phyloP scores from a whole-genome alignment of 2,113 vertebrate genomes.

The Holacanthus passer region DNA sequence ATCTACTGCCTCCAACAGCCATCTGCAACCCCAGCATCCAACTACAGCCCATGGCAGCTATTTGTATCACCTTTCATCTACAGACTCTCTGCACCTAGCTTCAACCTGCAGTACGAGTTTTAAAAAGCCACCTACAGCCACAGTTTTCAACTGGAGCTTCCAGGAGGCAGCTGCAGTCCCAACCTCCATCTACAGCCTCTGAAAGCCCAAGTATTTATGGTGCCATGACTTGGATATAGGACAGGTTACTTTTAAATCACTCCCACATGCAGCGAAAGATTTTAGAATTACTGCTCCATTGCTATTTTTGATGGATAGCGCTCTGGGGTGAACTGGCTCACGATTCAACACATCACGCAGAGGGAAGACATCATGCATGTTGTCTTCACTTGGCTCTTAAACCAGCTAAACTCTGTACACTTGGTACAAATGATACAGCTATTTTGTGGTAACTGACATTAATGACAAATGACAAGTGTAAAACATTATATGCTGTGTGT shows the following conservation, averaged over 20 bases:
- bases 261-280: conserved; percentile 43
- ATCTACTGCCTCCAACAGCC: background rate
- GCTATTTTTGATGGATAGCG: conserved; percentile 28
- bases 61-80: background rate
- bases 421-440: background rate
- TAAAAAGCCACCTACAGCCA: too few relatives aligned
- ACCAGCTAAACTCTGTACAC: background rate
- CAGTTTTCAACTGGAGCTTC: too few relatives aligned
- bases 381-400: background rate
- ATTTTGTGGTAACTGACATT: background rate
- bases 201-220: background rate
- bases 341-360: conserved; percentile 24
- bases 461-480: background rate
- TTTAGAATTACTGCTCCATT: conserved; percentile 3
- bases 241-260: conserved; percentile 43
- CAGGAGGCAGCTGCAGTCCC: too few relatives aligned
- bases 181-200: background rate
- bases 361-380: background rate
- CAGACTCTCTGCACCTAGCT: background rate
- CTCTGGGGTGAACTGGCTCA: conserved; percentile 9
- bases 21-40: background rate
- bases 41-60: background rate
- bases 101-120: background rate
- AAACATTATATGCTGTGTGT: background rate
- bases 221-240: conserved; percentile 3